These are phyloP conservation scores for Thripadectes ignobilis DNA, from an alignment of 2,797 vertebrate species.

Conservation along the genomic window DNA sequence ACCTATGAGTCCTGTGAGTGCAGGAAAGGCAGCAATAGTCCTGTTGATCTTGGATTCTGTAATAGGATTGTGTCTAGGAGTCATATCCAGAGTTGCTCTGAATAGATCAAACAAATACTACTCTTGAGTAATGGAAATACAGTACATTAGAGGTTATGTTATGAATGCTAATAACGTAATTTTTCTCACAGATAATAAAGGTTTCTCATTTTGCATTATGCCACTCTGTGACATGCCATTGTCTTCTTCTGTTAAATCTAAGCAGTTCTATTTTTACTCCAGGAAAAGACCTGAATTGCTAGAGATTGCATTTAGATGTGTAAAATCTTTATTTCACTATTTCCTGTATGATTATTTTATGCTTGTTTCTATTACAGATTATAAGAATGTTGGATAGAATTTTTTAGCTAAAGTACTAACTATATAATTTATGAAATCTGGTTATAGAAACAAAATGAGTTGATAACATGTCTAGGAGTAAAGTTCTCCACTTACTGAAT, in stretches of 20 bases:
- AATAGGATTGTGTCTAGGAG: background rate
- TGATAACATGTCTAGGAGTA: background rate
- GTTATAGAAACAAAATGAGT: background rate
- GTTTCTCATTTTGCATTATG: slow-evolving; percentile 33
- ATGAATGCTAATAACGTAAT: slow-evolving; percentile 15
- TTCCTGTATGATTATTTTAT: slow-evolving; percentile 2
- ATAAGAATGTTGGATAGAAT: background rate
- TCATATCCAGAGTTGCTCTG: background rate
- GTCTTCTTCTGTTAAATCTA: slow-evolving; percentile 20
- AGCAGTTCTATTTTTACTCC: slow-evolving; percentile 7
- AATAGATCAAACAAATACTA: slow-evolving; percentile 22
- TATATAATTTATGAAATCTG: background rate
- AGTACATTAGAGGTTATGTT: background rate
- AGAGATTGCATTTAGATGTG: background rate
- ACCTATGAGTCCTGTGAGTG: background rate
- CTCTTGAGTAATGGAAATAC: slow-evolving; percentile 1
- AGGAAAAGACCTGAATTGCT: slow-evolving; percentile 12
- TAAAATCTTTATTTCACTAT: background rate
- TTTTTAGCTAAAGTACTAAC: background rate
- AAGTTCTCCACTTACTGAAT: background rate
- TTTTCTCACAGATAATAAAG: slow-evolving; percentile 12
- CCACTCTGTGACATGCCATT: background rate
- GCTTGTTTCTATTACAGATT: background rate
- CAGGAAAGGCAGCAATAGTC: background rate
- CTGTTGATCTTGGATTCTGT: background rate